Percentiles rank a stretch among this genome's conserved stretches.
phyloP scores from a whole-genome alignment of 1,140 invertebrate genomes.

The Drosophila ogumai region DNA sequence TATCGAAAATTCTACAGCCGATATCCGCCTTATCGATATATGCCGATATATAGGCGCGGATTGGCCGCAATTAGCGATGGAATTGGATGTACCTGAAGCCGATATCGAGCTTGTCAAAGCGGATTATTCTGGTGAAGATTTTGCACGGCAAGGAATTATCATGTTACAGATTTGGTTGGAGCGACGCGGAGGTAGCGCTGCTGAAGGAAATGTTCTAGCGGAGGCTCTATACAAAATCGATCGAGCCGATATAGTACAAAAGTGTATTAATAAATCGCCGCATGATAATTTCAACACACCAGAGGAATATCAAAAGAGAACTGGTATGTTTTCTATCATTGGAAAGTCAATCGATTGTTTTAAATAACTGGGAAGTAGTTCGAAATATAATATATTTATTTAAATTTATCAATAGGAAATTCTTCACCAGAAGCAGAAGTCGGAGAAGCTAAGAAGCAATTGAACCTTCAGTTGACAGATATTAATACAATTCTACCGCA shows the following conservation, averaged over 20 bases:
- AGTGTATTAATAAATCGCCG: conserved; percentile 93
- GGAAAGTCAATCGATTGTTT: not conserved
- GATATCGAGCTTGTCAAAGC: conserved; percentile 94
- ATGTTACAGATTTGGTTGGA: conserved; percentile 93
- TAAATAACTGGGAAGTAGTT: not conserved
- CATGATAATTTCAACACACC: conserved; percentile 85
- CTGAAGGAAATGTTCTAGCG: conserved; percentile 90
- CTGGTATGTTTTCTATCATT: not conserved
- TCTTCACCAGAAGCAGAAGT: not conserved
- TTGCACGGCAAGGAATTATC: conserved; percentile 93
- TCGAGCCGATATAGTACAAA: conserved; percentile 91
- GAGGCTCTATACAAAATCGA: conserved; percentile 94
- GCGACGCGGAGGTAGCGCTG: conserved; percentile 87
- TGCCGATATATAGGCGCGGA: conserved; percentile 95
- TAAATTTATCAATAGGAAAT: not conserved
- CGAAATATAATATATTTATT: not conserved
- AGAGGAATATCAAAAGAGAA: not conserved
- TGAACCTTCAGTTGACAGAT: not conserved
- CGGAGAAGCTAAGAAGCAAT: not conserved
- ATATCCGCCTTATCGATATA: conserved; percentile 93
- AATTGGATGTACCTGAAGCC: conserved; percentile 92
- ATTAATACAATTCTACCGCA: not conserved
- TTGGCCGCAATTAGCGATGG: conserved; percentile 94
- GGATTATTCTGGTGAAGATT: conserved; percentile 90
- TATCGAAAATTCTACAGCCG: conserved; percentile 26